Evolutionary conservation across 2,113 vertebrate genomes (phyloP), one percentile per base, ranked within the genome.

Genomic region (Spea multiplicata): DNA sequence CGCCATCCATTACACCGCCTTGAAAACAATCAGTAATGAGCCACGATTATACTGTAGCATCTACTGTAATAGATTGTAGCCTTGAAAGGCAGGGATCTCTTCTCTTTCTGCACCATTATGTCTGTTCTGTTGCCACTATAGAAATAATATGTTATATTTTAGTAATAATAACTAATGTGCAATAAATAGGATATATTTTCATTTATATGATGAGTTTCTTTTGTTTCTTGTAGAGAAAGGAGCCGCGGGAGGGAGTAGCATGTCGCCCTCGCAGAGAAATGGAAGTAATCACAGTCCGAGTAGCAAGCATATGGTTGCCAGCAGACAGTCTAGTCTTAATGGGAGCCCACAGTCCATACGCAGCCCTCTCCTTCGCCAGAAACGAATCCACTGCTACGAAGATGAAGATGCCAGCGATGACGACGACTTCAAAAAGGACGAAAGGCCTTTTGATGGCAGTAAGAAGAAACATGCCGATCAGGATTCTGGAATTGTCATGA

Each of bases 351-450:
- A 91, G 70, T 91, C 84, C 6, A 71, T 88, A 8, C 91, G 92
- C 68, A 96, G 94, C 83, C 95, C 95, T 0, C 94, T 97, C 9
- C 91, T 94, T 49, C 91, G 93, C 0, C 97, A 98, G 86, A 87
- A 89, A 0, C 90, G 85, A 14, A 88, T 98, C 30, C 86, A 91
- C 72, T 93, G 94, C 87, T 94, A 91, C 0, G 93, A 97, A 0
- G 88, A 94, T 1, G 78, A 92, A 0, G 88, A 91, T 0, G 91
- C 85, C 59, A 94, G 96, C 0, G 91, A 96, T 0, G 91, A 91
- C 0, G 90, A 88, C 0, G 94, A 92, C 8, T 8, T 73, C 5
- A 71, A 81, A 0, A 66, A 84, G 4, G 81, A 87, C 14, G 86
- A 85, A 70, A 82, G 80, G 3, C 62, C 83, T 7, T 89, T 88